Conservation (phyloP, 2,797 vertebrate species). For the Strix occidentalis region DNA sequence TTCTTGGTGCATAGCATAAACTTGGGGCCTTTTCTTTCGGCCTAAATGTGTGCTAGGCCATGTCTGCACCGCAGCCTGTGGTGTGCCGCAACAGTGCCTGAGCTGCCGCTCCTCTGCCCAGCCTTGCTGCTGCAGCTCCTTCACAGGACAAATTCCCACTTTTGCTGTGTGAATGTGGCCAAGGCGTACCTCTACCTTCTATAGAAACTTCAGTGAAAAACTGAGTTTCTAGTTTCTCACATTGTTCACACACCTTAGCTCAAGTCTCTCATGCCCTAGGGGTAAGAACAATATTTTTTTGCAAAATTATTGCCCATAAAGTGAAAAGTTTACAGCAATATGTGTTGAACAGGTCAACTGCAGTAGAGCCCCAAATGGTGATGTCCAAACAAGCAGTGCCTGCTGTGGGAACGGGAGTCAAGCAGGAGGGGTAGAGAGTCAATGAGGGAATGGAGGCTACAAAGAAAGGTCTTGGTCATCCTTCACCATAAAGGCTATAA, state of each 20-base stretch:
- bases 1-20: rapidly evolving
- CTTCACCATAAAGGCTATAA: background rate
- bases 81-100: background rate
- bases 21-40: background rate
- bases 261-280: background rate
- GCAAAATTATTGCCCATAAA: background rate
- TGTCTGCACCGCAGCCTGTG: rapidly evolving
- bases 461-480: background rate
- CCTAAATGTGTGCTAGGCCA: background rate
- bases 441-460: background rate
- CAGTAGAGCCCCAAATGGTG: background rate
- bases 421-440: background rate
- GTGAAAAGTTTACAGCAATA: background rate
- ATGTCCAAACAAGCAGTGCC: background rate
- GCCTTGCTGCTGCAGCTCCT: background rate
- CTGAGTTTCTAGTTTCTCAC: background rate
- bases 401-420: background rate
- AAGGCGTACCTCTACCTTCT: background rate
- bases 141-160: background rate
- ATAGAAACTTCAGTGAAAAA: background rate
- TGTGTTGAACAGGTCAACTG: background rate
- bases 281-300: background rate
- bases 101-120: background rate
- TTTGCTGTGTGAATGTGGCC: background rate
- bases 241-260: background rate